Evolutionary conservation across 2,113 vertebrate species (phyloP).

Genomic region (Brachirus orientalis): DNA sequence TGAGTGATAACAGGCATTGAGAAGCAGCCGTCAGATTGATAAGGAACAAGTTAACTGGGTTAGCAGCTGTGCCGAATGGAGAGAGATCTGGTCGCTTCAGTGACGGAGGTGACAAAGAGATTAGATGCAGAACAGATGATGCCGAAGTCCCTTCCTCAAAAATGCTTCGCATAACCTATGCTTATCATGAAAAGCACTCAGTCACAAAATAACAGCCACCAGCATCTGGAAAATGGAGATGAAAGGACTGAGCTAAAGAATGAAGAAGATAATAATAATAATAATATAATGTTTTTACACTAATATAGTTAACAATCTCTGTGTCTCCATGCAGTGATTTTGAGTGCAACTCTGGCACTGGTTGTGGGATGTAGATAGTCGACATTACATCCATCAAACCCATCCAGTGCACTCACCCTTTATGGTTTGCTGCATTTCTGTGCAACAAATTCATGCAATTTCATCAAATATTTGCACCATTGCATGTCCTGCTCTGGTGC

Average conservation of each 20-base stretch:
- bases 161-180: constrained; percentile 10
- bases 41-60: constrained; percentile 34
- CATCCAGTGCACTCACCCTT: background rate
- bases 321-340: constrained; percentile 5
- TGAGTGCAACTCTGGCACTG: background rate
- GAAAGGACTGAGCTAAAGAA: background rate
- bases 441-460: background rate
- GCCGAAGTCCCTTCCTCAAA: constrained; percentile 4
- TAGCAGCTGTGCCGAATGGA: constrained; percentile 21
- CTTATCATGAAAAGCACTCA: constrained; percentile 22
- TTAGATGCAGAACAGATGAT: constrained; percentile 36
- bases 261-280: background rate
- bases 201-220: constrained; percentile 13
- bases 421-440: constrained; percentile 1
- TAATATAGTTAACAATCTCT: constrained; percentile 7
- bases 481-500: no score
- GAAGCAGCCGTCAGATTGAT: constrained; percentile 21
- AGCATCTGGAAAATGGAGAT: background rate
- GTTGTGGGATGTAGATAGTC: background rate
- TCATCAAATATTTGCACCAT: background rate
- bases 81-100: constrained; percentile 9
- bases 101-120: constrained; percentile 37
- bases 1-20: constrained; percentile 19
- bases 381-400: constrained; percentile 14
- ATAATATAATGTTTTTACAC: background rate